Conservation (phyloP, 2,113 vertebrate species). For the Tetrao urogallus region DNA sequence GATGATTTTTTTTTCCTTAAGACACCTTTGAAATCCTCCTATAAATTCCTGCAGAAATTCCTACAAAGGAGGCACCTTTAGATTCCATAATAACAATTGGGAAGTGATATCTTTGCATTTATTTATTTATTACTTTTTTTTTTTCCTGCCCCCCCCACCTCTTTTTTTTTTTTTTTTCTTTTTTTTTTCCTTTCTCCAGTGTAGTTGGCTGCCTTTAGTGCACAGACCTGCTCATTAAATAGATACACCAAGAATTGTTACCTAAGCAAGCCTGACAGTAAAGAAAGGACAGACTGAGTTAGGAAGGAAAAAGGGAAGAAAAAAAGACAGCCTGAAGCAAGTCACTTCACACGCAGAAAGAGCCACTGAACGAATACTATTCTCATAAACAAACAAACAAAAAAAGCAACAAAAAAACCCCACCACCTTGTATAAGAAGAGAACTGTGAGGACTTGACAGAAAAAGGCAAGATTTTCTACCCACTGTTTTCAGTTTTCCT, state of each 20-base stretch:
- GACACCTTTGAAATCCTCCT: conserved; percentile 48
- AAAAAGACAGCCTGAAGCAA: conserved; percentile 80
- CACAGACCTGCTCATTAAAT: conserved; percentile 85
- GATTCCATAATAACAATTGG: conserved; percentile 50
- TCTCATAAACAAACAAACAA: conserved; percentile 81
- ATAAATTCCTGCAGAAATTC: conserved; percentile 66
- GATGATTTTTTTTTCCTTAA: neutral
- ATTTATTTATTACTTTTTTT: conserved; percentile 59
- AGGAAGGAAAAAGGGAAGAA: conserved; percentile 64
- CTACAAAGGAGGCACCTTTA: conserved; percentile 61
- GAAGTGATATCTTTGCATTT: conserved; percentile 59
- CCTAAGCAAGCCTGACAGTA: conserved; percentile 82
- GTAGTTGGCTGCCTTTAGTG: conserved; percentile 80
- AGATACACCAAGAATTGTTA: conserved; percentile 84
- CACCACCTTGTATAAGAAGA: conserved; percentile 75
- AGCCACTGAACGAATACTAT: conserved; percentile 81
- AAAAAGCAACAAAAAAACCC: conserved; percentile 57
- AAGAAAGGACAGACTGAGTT: conserved; percentile 69
- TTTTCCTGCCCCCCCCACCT: conserved; percentile 39
- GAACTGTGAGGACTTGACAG: conserved; percentile 81
- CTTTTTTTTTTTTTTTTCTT: neutral
- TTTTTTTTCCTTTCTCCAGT: conserved; percentile 55
- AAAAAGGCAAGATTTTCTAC: conserved; percentile 82
- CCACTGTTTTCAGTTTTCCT: conserved; percentile 81
- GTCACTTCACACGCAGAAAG: conserved; percentile 80